These are phyloP conservation scores for Pangasius larnaudii DNA, from an alignment of 2,797 vertebrate genomes.

Conservation along the genomic window DNA sequence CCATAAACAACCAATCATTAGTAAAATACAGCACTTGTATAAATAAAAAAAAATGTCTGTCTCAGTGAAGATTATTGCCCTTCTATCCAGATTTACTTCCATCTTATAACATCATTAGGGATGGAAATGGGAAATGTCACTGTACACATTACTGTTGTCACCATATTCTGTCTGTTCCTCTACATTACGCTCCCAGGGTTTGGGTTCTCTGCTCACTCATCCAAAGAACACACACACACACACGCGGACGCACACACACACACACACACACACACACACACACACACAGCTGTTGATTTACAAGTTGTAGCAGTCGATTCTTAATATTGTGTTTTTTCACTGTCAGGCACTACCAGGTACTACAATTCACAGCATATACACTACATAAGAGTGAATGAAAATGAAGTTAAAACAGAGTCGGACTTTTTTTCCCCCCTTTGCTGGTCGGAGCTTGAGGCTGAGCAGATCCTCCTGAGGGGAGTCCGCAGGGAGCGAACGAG, in stretches of 20 bases:
- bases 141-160: neutral
- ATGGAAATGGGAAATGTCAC: neutral
- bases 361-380: neutral
- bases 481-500: neutral
- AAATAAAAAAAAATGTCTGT: neutral
- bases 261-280: too few relatives aligned
- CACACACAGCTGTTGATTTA: neutral
- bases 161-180: neutral
- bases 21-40: neutral
- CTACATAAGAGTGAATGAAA: neutral
- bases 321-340: neutral
- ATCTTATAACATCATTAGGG: neutral
- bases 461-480: constrained; percentile 69
- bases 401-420: constrained; percentile 14
- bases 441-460: constrained; percentile 72
- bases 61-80: neutral
- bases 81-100: neutral
- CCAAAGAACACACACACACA: neutral
- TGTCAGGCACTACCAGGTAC: neutral
- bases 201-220: neutral
- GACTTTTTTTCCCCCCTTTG: constrained; percentile 57
- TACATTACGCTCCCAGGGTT: neutral
- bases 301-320: neutral
- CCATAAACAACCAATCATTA: neutral
- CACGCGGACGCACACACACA: too few relatives aligned